Evolutionary conservation across 1,140 invertebrate genomes (phyloP).

Genomic region (Drosophila funebris): DNA sequence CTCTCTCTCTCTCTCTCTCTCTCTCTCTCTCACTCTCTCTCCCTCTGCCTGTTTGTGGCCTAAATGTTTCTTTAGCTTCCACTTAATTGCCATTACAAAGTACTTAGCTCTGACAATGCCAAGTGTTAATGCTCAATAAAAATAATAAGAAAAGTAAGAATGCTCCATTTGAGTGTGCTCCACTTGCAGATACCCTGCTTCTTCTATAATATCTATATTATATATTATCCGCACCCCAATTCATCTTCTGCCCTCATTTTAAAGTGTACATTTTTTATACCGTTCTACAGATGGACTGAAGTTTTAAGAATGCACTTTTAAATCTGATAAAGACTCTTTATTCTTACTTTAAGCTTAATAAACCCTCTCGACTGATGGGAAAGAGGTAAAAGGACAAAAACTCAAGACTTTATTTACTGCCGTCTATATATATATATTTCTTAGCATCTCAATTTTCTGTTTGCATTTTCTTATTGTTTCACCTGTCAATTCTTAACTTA

Average conservation of each 20-base stretch:
- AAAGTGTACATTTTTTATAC: too few species aligned
- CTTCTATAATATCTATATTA: too few species aligned
- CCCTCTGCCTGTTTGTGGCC: slow-evolving; percentile 1
- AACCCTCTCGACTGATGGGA: too few species aligned
- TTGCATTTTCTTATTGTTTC: background rate
- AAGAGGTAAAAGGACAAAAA: too few species aligned
- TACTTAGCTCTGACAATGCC: slow-evolving; percentile 59
- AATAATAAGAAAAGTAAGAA: slow-evolving; percentile 2
- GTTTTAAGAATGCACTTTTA: too few species aligned
- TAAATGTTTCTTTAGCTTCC: slow-evolving; percentile 52
- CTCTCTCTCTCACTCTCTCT: background rate
- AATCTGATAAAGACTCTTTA: too few species aligned
- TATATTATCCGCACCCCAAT: too few species aligned
- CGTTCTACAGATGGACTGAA: too few species aligned
- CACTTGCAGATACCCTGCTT: background rate
- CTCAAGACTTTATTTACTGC: too few species aligned
- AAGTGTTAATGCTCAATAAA: slow-evolving; percentile 52
- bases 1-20: background rate
- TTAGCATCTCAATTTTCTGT: background rate
- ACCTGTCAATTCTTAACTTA: background rate
- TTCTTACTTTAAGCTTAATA: too few species aligned
- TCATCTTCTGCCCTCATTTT: too few species aligned
- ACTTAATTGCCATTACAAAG: slow-evolving; percentile 73
- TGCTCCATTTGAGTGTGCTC: background rate
- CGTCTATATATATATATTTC: background rate